Base-by-base conservation (phyloP, 1,140 invertebrate genomes). In the Ditylenchus dipsaci region DNA sequence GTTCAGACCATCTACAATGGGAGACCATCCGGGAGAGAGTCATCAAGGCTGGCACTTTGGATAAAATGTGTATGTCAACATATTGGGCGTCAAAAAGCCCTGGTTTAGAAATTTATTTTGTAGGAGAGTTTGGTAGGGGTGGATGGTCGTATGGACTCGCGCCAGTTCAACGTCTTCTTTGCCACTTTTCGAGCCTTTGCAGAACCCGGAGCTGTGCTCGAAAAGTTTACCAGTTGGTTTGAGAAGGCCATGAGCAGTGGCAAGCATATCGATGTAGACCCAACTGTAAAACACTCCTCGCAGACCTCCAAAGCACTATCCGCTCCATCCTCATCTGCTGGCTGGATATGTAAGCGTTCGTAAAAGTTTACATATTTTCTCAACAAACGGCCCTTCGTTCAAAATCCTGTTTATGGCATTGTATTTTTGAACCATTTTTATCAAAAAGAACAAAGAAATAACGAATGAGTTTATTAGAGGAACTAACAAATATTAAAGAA, bases 1-100 rank as follows among this genome's bases (percentile, higher is more conserved):
- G 91, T 85, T 92, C 93, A 73, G 93, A 92, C 27, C 92, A 95
- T 85, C 84, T 98, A 78, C 94, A 97, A 88, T 98, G 95, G 95
- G 94, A 97, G 86, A 97, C 94, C n/a, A 91, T 97, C 67, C 88
- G 93, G 68, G 91, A 96, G 21, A 88, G 92, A 56, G 91, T 95
- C 72, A 88, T 98, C 45, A 96, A 96, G 86, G 93, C 92, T 0
- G 95, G 93, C n/a, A 95, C 93, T 0, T 87, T 97, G 64, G 90
- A 92, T 74, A 89, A 90, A 76, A 86, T 64, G 91, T 97, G 23
- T 95, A 84, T 90, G 91, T 71, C 84, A 96, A 15, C 49, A 53
- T 53, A 5, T 53, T 19, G 3, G 49, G 3, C 1, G 3, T 19
- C 23, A 53, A 53, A 53, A 53, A 15, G n/a, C n/a, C n/a, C n/a